A percentile compares a stretch with the other conserved stretches of the same genome.
phyloP scores from a whole-genome alignment of 1,140 invertebrate genomes.

The Cherax destructor region DNA sequence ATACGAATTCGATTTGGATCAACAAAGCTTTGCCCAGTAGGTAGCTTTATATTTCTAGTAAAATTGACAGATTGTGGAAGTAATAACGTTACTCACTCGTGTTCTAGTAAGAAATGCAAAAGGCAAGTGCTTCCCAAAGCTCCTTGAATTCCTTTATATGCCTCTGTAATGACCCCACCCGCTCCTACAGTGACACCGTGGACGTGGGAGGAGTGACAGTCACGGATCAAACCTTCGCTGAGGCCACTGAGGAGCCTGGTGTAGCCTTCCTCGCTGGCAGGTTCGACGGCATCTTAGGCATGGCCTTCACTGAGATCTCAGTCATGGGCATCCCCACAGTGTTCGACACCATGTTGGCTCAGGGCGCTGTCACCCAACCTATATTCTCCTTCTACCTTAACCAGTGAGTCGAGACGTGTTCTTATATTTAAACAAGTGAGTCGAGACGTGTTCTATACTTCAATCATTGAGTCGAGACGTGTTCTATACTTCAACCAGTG shows the following conservation, averaged over 20 bases:
- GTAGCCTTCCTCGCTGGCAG: constrained; percentile 79
- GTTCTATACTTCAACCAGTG: no score
- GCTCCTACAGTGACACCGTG: constrained; percentile 73
- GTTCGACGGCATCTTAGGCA: constrained; percentile 82
- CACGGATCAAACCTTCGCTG: constrained; percentile 81
- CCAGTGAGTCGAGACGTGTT: constrained; percentile 74
- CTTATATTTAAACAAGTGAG: background rate
- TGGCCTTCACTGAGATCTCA: constrained; percentile 78
- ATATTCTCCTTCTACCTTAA: constrained; percentile 84
- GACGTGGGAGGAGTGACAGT: constrained; percentile 75
- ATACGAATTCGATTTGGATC: no score
- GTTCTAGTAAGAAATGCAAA: no score
- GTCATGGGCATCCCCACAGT: constrained; percentile 78
- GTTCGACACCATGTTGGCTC: constrained; percentile 81
- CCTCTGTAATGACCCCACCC: no score
- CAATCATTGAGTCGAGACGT: no score
- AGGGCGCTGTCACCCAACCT: constrained; percentile 78
- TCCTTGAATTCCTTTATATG: no score
- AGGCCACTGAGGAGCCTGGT: constrained; percentile 81
- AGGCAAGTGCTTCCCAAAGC: no score
- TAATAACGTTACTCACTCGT: no score
- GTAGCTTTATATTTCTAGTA: no score
- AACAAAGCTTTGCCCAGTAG: no score
- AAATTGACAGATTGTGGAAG: no score
- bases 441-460: no score